Conservation (phyloP, 2,888 invertebrate species). For the Drosophila formosana region DNA sequence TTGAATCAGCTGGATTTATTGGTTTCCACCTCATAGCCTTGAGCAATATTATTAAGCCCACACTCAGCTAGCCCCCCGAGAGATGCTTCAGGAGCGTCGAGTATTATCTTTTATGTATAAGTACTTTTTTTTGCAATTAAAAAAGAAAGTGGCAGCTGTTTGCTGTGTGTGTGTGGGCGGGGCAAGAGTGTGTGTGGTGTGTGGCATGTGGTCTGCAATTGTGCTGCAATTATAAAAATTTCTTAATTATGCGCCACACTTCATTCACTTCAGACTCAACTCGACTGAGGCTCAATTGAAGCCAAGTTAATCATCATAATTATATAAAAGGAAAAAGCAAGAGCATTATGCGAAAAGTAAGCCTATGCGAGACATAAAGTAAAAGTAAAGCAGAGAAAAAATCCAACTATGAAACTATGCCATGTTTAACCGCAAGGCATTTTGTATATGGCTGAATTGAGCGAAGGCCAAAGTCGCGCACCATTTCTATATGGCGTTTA, state of each 20-base stretch:
- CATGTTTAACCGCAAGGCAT: constrained; percentile 68
- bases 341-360: constrained; percentile 22
- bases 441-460: constrained; percentile 11
- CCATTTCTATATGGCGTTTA: constrained; percentile 55
- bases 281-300: constrained; percentile 34
- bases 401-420: constrained; percentile 54
- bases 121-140: constrained; percentile 43
- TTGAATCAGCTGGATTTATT: constrained; percentile 1
- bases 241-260: constrained; percentile 62
- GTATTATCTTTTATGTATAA: constrained; percentile 17
- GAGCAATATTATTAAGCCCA: constrained; percentile 15
- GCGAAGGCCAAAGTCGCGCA: constrained; percentile 59
- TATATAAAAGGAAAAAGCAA: constrained; percentile 32
- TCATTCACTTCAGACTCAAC: constrained; percentile 50
- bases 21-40: constrained; percentile 19
- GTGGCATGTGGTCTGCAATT: constrained; percentile 10
- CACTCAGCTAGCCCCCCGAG: not conserved
- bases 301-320: constrained; percentile 58
- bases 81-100: constrained; percentile 21
- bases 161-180: constrained; percentile 32
- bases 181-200: constrained; percentile 33
- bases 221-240: constrained; percentile 56
- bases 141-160: constrained; percentile 52
- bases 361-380: constrained; percentile 52
- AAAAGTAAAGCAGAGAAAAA: constrained; percentile 38